Base-by-base conservation (phyloP, 2,888 invertebrate genomes). In the Charanyca ferruginea region DNA sequence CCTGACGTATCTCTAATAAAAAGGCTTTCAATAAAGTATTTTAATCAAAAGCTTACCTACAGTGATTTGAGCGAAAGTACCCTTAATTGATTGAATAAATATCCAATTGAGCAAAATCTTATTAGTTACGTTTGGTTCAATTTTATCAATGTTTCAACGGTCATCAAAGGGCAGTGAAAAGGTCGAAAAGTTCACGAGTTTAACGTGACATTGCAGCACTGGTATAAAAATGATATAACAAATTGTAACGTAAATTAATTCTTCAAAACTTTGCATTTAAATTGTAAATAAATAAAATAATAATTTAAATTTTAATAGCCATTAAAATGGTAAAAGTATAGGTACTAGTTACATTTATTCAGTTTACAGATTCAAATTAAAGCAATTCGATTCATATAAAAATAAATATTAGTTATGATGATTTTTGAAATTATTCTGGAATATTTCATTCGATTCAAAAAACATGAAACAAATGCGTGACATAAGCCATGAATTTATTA, bases 21-120 rank as follows among this genome's bases (percentile, higher is more conserved):
- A 55, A 62, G 35, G 16, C 20, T 25, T 51, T 28, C 49, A 65
- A 65, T 53, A 45, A 68, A 58, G 57, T 47, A 47, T 58, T 57
- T 64, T 42, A 42, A 66, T 53, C 42, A 49, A 66, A n/a, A 65
- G 65, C 49, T 48, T 48, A 38, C 38, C 38, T 38, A 42, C 16
- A 51, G 38, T 48, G 35, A 42, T 73, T 47, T 28, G 9, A 7
- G 42, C 23, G 42, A 58, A 53, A 48, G 25, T 48, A 8, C 28
- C 23, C 22, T 16, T 53, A 65, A 73, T 78, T 77, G 57, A 77
- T 69, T 69, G 51, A 69, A 66, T 66, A 66, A 44, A 45, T 47
- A 57, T 61, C 55, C 60, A 67, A 68, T 59, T 42, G 49, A 59
- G 51, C 44, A 45, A 59, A 44, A 59, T 51, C 58, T 25, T 64